phyloP scores from a whole-genome alignment of 2,888 invertebrate species.

The Neoitamus cyanurus region DNA sequence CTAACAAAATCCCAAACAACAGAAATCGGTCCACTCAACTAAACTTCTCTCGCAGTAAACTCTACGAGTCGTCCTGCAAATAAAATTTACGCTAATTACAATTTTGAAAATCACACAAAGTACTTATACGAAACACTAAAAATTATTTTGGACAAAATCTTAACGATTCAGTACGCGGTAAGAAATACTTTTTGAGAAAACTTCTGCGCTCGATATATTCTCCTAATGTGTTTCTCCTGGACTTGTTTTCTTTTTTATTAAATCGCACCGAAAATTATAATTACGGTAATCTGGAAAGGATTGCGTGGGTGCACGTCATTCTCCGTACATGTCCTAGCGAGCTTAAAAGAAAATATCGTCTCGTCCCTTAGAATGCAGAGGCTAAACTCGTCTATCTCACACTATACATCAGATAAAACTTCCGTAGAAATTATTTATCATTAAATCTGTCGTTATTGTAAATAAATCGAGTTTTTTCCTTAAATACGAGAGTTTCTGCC shows the following conservation, averaged over 20 bases:
- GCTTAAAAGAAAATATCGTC: neutral
- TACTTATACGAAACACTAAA: slow-evolving; percentile 24
- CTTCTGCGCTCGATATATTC: neutral
- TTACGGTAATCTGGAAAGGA: neutral
- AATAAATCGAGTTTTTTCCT: slow-evolving; percentile 29
- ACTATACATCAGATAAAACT: slow-evolving; percentile 3
- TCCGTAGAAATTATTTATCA: slow-evolving; percentile 2
- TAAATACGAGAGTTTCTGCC: slow-evolving; percentile 17
- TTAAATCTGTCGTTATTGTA: slow-evolving; percentile 3
- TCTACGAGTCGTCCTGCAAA: neutral
- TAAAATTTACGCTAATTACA: neutral
- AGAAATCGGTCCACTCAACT: neutral
- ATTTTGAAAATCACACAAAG: slow-evolving; percentile 24
- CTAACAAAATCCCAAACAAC: neutral
- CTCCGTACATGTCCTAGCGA: neutral
- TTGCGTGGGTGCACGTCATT: neutral
- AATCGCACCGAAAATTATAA: neutral
- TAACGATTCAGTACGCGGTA: neutral
- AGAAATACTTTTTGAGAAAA: slow-evolving; percentile 10
- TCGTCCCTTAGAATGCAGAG: neutral
- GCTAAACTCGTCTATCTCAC: neutral
- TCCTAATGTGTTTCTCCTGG: neutral
- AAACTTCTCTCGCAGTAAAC: neutral
- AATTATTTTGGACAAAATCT: slow-evolving; percentile 10
- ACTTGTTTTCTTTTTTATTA: neutral